These are phyloP conservation scores for Ridgeia piscesae DNA, from an alignment of 1,140 invertebrate genomes.

Conservation along the genomic window DNA sequence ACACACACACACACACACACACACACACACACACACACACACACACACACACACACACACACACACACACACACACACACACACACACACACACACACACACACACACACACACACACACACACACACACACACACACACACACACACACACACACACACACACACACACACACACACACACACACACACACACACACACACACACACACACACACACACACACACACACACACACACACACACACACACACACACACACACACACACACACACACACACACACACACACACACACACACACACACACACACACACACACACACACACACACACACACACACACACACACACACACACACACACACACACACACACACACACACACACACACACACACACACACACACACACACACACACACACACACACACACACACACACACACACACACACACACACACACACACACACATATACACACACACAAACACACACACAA, in stretches of 20 bases:
- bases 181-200: conserved; percentile 20
- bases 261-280: too few relatives aligned
- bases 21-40: too few relatives aligned
- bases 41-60: too few relatives aligned
- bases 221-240: too few relatives aligned
- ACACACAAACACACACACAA: too few relatives aligned
- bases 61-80: too few relatives aligned
- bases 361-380: conserved; percentile 16
- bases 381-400: conserved; percentile 21
- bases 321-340: too few relatives aligned
- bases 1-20: too few relatives aligned
- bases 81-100: conserved; percentile 1
- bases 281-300: too few relatives aligned
- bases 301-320: too few relatives aligned
- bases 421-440: conserved; percentile 15
- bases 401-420: conserved; percentile 7
- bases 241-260: too few relatives aligned
- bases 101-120: conserved; percentile 10
- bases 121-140: conserved; percentile 23
- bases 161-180: conserved; percentile 26
- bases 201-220: background rate
- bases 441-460: conserved; percentile 13
- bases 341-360: background rate
- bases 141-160: conserved; percentile 18
- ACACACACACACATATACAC: too few relatives aligned